Percentiles rank a stretch among this genome's conserved stretches.
phyloP scores from a whole-genome alignment of 2,113 vertebrate genomes.

The Paraplagusia blochii region DNA sequence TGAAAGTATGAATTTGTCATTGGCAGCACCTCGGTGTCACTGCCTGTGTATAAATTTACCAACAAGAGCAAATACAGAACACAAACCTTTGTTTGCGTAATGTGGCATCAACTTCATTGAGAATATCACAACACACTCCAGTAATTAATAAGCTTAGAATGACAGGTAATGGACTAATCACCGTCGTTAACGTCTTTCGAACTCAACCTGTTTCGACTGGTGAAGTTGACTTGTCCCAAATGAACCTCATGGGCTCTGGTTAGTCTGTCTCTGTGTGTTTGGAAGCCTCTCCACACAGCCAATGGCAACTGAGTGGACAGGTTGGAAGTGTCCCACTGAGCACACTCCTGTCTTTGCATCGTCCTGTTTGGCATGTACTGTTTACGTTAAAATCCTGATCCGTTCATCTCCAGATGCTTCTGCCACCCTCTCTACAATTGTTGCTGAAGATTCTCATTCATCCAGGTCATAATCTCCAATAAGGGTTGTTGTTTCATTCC shows the following conservation, averaged over 20 bases:
- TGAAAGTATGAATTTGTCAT: constrained; percentile 20
- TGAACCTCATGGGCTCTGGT: constrained; percentile 72
- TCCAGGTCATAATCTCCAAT: too few relatives aligned
- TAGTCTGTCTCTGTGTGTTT: constrained; percentile 38
- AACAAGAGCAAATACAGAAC: neutral
- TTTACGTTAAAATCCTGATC: neutral
- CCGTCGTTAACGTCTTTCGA: constrained; percentile 64
- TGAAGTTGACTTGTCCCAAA: constrained; percentile 69
- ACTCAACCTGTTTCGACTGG: constrained; percentile 63
- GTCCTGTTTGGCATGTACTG: neutral
- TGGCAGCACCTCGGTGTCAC: constrained; percentile 18
- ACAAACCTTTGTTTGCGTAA: constrained; percentile 5
- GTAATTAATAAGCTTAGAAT: constrained; percentile 62
- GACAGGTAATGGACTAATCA: constrained; percentile 68
- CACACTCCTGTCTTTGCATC: constrained; percentile 44
- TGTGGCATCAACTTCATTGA: constrained; percentile 50
- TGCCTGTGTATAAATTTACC: constrained; percentile 20
- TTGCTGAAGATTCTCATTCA: too few relatives aligned
- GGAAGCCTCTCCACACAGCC: constrained; percentile 69
- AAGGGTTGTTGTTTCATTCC: too few relatives aligned
- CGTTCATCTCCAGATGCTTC: neutral
- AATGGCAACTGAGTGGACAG: constrained; percentile 60
- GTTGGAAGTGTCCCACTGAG: constrained; percentile 67
- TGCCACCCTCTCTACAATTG: too few relatives aligned
- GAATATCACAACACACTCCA: constrained; percentile 42